Evolutionary conservation across 1,140 invertebrate genomes (phyloP).

Genomic region (Scaptomyza graminum): DNA sequence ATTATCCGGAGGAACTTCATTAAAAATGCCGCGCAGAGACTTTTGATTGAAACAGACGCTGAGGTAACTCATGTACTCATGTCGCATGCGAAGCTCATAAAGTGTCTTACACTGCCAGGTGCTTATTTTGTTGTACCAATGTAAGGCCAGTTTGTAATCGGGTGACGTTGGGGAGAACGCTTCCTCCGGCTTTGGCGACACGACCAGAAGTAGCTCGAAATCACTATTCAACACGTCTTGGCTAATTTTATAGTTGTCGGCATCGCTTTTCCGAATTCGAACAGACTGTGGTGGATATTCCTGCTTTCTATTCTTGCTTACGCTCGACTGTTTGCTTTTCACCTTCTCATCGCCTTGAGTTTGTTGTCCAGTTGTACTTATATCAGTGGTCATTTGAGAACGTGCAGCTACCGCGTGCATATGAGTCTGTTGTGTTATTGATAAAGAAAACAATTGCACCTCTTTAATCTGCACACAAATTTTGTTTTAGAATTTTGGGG

Average conservation of each 20-base stretch:
- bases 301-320: not conserved
- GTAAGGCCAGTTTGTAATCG: slow-evolving; percentile 28
- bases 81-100: slow-evolving; percentile 53
- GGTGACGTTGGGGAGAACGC: slow-evolving; percentile 36
- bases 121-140: slow-evolving; percentile 60
- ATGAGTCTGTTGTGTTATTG: not conserved
- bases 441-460: not conserved
- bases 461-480: not conserved
- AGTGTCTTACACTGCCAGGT: slow-evolving; percentile 37
- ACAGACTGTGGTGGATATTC: not conserved
- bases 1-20: slow-evolving; percentile 30
- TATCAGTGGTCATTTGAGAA: not conserved
- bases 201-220: slow-evolving; percentile 41
- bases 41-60: slow-evolving; percentile 56
- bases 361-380: not conserved
- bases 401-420: not conserved
- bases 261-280: not conserved
- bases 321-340: not conserved
- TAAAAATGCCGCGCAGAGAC: slow-evolving; percentile 50
- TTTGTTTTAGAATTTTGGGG: slow-evolving; percentile 17
- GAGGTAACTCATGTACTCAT: slow-evolving; percentile 69
- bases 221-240: slow-evolving; percentile 34
- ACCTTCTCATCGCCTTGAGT: not conserved
- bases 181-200: slow-evolving; percentile 43
- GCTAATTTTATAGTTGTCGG: not conserved